Evolutionary conservation across 1,140 invertebrate genomes (phyloP).

Genomic region (Matsumurasca onukii): DNA sequence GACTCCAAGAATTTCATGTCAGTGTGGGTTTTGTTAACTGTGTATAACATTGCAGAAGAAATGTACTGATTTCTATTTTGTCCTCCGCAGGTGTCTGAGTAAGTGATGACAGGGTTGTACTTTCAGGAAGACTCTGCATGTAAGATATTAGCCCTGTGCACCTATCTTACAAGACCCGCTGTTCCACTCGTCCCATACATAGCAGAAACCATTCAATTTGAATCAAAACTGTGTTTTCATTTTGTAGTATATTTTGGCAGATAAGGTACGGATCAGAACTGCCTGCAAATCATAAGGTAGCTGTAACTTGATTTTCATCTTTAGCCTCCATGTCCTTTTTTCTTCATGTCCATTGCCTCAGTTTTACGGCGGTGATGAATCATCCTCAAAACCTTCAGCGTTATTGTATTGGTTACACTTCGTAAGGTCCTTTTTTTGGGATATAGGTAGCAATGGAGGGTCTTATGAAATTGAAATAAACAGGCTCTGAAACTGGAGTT

Average conservation of each 20-base stretch:
- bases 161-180: conserved; percentile 30
- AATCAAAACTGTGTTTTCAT: conserved; percentile 26
- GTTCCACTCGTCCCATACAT: conserved; percentile 32
- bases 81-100: conserved; percentile 34
- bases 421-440: conserved; percentile 24
- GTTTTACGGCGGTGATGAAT: conserved; percentile 18
- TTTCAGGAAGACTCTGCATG: conserved; percentile 18
- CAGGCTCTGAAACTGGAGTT: conserved; percentile 19
- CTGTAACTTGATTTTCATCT: conserved; percentile 22
- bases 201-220: conserved; percentile 29
- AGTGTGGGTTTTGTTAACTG: conserved; percentile 19
- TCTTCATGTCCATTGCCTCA: conserved; percentile 31
- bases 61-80: conserved; percentile 34
- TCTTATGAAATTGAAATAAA: conserved; percentile 28
- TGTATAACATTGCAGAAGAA: conserved; percentile 31
- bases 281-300: conserved; percentile 43
- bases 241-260: conserved; percentile 40
- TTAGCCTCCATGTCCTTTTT: conserved; percentile 26
- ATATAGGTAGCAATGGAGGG: conserved; percentile 23
- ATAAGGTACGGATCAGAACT: conserved; percentile 39
- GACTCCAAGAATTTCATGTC: neutral
- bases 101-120: conserved; percentile 27
- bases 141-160: conserved; percentile 29
- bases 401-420: conserved; percentile 30
- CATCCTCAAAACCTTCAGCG: conserved; percentile 23